Percentiles rank a stretch among this genome's conserved stretches.
Evolutionary conservation across 2,797 vertebrate genomes (phyloP).

Genomic region (Zalophus californianus): DNA sequence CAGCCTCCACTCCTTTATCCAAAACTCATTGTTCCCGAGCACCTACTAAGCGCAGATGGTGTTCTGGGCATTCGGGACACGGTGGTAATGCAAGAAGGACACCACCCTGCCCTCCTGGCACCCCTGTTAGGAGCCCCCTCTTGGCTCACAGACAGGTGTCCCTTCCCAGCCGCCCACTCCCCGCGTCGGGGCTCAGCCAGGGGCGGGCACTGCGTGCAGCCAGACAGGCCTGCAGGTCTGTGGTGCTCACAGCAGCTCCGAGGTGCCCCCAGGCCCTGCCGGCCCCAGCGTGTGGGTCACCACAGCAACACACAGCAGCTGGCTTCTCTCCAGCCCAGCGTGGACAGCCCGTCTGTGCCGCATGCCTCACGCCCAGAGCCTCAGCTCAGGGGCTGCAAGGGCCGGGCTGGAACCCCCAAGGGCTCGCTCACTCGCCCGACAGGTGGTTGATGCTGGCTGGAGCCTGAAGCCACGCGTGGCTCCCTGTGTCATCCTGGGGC

Average conservation of each 20-base stretch:
- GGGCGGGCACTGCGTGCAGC: not conserved
- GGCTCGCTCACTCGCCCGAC: no score
- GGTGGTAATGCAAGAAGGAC: not conserved
- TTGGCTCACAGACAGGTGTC: not conserved
- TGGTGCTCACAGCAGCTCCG: not conserved
- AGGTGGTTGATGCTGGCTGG: no score
- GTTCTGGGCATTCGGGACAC: not conserved
- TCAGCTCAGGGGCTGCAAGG: not conserved
- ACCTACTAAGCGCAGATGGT: not conserved
- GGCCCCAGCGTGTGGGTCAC: not conserved
- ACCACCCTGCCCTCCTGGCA: not conserved
- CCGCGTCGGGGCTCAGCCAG: not conserved
- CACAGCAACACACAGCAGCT: rapidly evolving
- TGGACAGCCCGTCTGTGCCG: no score
- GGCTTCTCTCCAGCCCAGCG: not conserved
- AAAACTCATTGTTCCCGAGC: not conserved
- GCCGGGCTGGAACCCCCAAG: no score
- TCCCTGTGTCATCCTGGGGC: not conserved
- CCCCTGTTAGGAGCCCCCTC: not conserved
- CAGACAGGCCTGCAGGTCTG: no score
- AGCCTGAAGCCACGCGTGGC: not conserved
- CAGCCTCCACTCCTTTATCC: not conserved
- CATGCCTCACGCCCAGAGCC: not conserved
- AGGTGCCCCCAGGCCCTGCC: not conserved
- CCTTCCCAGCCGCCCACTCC: not conserved